Evolutionary conservation across 1,140 invertebrate genomes (phyloP).

Genomic region (Heliconius hermathena): DNA sequence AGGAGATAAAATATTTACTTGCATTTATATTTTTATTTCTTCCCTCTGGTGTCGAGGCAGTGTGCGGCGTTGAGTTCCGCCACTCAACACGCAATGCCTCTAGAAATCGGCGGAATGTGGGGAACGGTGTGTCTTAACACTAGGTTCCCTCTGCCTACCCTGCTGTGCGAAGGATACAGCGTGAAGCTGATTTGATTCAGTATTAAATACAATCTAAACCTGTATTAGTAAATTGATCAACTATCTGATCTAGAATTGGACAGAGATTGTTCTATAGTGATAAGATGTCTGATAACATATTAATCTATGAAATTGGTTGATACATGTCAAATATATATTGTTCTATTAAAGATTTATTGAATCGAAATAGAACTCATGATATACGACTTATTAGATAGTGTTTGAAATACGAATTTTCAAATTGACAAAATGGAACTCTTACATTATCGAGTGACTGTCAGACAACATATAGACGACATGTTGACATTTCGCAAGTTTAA

Average conservation of each 20-base stretch:
- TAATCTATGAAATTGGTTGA: not conserved
- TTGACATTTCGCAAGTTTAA: too few species aligned
- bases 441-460: too few species aligned
- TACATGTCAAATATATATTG: not conserved
- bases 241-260: not conserved
- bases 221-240: not conserved
- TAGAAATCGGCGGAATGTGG: not conserved
- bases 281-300: not conserved
- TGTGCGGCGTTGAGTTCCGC: not conserved
- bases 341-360: not conserved
- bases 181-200: not conserved
- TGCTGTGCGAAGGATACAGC: not conserved
- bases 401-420: not conserved
- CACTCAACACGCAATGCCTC: not conserved
- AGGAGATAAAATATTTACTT: too few species aligned
- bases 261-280: not conserved
- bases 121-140: too few species aligned
- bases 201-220: not conserved
- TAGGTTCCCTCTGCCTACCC: slow-evolving; percentile 6
- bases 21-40: too few species aligned
- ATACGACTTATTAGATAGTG: not conserved
- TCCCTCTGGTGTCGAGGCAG: too few species aligned
- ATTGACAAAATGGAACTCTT: too few species aligned
- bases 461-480: too few species aligned
- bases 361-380: not conserved